Conservation (phyloP, 2,888 invertebrate species). For the Andrena bucephala region DNA sequence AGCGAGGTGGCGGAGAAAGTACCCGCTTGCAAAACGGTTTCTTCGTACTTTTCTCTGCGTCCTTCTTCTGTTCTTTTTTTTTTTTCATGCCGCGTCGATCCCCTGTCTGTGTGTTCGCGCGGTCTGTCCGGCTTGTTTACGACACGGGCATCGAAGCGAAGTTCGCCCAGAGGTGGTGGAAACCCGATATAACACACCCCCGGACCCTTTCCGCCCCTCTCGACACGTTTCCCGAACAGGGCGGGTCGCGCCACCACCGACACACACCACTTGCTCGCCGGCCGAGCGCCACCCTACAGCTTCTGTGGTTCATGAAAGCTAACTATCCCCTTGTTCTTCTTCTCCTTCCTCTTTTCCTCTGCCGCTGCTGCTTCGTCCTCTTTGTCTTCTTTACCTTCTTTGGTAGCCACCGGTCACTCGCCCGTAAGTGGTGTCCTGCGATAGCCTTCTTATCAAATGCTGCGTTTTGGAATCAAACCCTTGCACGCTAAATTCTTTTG, state of each 20-base stretch:
- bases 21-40: slow-evolving; percentile 52
- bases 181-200: slow-evolving; percentile 70
- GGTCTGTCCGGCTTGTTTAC: slow-evolving; percentile 77
- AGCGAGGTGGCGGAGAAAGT: slow-evolving; percentile 39
- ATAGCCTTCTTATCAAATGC: background rate
- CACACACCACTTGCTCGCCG: slow-evolving; percentile 42
- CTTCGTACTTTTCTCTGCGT: slow-evolving; percentile 15
- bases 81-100: slow-evolving; percentile 19
- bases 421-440: background rate
- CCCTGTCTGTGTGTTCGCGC: slow-evolving; percentile 63
- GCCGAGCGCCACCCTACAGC: slow-evolving; percentile 42
- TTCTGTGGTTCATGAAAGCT: slow-evolving; percentile 68
- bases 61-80: slow-evolving; percentile 23
- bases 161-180: slow-evolving; percentile 64
- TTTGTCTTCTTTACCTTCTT: slow-evolving; percentile 7
- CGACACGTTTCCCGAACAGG: slow-evolving; percentile 61
- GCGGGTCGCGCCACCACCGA: slow-evolving; percentile 52
- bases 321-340: slow-evolving; percentile 69
- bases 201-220: slow-evolving; percentile 55
- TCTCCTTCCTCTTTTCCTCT: slow-evolving; percentile 7
- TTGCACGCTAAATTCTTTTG: background rate
- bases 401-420: background rate
- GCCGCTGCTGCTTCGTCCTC: background rate
- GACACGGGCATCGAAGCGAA: slow-evolving; percentile 76
- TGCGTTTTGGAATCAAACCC: background rate